phyloP scores from a whole-genome alignment of 2,888 invertebrate species.

The Sinopyrophorus schimmeli region DNA sequence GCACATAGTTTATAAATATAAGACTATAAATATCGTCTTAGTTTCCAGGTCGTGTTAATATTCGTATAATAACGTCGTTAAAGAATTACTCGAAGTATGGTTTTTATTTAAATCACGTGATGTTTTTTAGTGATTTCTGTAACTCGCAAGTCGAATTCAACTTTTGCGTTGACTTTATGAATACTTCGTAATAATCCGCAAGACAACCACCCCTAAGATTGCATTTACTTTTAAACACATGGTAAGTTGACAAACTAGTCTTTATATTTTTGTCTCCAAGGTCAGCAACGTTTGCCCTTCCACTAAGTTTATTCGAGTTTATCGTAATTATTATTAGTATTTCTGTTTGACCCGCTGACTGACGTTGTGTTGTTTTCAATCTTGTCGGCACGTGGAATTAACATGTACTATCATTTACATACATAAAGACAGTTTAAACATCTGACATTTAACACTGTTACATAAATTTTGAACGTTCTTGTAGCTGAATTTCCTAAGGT shows the following conservation, averaged over 20 bases:
- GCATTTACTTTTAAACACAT: conserved; percentile 32
- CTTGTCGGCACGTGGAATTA: conserved; percentile 32
- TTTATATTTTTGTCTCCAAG: conserved; percentile 34
- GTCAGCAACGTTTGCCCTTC: conserved; percentile 34
- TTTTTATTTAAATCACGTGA: conserved; percentile 26
- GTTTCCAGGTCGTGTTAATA: conserved; percentile 18
- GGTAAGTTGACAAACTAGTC: conserved; percentile 34
- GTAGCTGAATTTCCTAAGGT: neutral
- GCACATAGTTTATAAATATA: conserved; percentile 15
- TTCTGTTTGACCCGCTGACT: conserved; percentile 31
- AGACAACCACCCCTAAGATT: conserved; percentile 25
- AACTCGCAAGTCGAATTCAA: conserved; percentile 15
- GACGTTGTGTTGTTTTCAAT: conserved; percentile 31
- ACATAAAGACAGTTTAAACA: conserved; percentile 19
- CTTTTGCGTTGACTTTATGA: conserved; percentile 12
- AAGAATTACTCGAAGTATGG: conserved; percentile 11
- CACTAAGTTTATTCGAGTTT: conserved; percentile 31
- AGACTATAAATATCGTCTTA: conserved; percentile 16
- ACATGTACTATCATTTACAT: conserved; percentile 30
- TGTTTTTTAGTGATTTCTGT: conserved; percentile 21
- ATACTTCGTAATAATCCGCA: conserved; percentile 15
- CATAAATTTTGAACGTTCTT: conserved; percentile 16
- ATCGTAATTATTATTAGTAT: conserved; percentile 31
- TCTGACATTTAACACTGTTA: conserved; percentile 21
- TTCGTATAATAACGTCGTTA: conserved; percentile 10